phyloP scores from a whole-genome alignment of 2,797 vertebrate species.

The Xiphophorus birchmanni region DNA sequence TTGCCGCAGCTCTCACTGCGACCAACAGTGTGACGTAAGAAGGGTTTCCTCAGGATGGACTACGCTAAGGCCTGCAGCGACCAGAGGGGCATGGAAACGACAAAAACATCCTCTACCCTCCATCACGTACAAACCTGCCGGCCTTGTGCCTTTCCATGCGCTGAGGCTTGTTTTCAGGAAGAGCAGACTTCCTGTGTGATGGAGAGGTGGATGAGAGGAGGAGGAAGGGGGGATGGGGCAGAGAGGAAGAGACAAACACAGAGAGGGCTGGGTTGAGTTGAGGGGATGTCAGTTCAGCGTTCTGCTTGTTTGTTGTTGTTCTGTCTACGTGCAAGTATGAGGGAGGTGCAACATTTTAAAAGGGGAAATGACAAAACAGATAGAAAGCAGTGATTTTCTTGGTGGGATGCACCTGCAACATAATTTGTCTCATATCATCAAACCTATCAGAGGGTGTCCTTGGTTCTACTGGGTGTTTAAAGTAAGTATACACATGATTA shows the following conservation, averaged over 20 bases:
- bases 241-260: constrained; percentile 54
- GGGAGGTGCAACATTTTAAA: neutral
- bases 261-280: constrained; percentile 50
- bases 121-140: constrained; percentile 49
- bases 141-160: constrained; percentile 72
- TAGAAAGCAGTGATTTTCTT: constrained; percentile 1
- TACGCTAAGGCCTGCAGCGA: constrained; percentile 61
- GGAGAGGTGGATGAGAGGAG: constrained; percentile 64
- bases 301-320: constrained; percentile 10
- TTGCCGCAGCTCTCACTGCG: constrained; percentile 17
- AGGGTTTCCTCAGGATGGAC: constrained; percentile 77
- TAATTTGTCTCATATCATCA: neutral
- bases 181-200: constrained; percentile 72
- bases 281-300: constrained; percentile 19
- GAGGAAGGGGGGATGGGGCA: constrained; percentile 62
- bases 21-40: constrained; percentile 71
- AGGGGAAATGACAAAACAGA: neutral
- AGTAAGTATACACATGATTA: neutral
- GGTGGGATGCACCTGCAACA: constrained; percentile 15
- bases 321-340: constrained; percentile 66
- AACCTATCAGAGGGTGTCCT: constrained; percentile 18
- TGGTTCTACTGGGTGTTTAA: neutral
- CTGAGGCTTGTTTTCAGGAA: constrained; percentile 78
- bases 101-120: constrained; percentile 77
- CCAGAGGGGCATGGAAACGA: constrained; percentile 65